Evolutionary conservation across 2,113 vertebrate genomes (phyloP), one percentile per base, ranked within the genome.

Genomic region (Caretta caretta): DNA sequence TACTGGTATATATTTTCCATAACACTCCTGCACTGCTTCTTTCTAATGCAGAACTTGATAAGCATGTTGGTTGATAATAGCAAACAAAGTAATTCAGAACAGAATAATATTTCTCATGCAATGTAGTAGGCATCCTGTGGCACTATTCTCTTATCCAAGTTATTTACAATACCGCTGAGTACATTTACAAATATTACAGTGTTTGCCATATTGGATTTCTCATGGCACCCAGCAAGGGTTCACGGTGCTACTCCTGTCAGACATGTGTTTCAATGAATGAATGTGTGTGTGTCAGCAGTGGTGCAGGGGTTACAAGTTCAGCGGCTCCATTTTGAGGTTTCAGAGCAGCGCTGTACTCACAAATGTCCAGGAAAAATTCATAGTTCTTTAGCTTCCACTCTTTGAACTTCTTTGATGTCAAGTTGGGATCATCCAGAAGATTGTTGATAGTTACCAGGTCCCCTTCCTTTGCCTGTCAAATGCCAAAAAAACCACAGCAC

Each of bases 211-310:
- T 38, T 96, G 3, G 29, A 35, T 93, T 93, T 96, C 80, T 31
- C 89, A 85, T 50, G 94, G 94, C 90, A 95, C 96, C 82, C 92
- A 96, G 93, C 96, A 96, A 85, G 35, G 75, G 5, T n/a, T 57
- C 56, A 59, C 62, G 83, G 49, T 59, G 59, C 13, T 56, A 86
- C 84, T 86, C 84, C 83, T 80, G 91, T 97, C 98, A 99, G 97
- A 99, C 98, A 0, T 99, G 99, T 11, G 98, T 99, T 98, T 99
- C 99, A 62, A 99, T 99, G 98, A 99, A 99, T 84, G 99, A 99
- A 97, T 99, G 98, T 38, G 98, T 99, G 97, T 99, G 99, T 94
- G 99, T 99, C 97, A 99, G 98, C 97, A 99, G 97, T 2, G 99
- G 98, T 57, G 96, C 98, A 88, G 99, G 98, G 72, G 98, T 98